These are phyloP conservation scores for Zeus faber DNA, from an alignment of 2,113 vertebrate genomes.

Conservation along the genomic window DNA sequence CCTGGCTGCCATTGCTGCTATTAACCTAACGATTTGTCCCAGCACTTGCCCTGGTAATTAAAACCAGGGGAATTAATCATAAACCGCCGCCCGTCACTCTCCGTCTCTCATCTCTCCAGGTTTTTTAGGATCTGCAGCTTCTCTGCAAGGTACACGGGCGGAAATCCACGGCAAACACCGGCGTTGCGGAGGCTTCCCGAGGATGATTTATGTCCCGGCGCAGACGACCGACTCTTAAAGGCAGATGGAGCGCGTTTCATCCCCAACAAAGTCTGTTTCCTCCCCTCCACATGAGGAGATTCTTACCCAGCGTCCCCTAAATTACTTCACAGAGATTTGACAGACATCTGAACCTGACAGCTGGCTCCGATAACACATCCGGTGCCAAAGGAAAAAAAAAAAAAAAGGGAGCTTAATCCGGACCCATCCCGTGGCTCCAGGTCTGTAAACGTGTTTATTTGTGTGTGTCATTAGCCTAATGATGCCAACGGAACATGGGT, in stretches of 20 bases:
- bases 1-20: constrained; percentile 44
- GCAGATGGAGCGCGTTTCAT: no score
- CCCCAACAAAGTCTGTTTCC: neutral
- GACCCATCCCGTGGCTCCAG: constrained; percentile 22
- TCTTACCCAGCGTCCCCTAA: neutral
- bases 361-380: constrained; percentile 12
- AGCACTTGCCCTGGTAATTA: constrained; percentile 59
- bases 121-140: constrained; percentile 22
- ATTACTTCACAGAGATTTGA: neutral
- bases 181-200: no score
- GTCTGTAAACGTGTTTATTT: constrained; percentile 36
- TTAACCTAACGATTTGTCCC: constrained; percentile 52
- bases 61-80: constrained; percentile 60
- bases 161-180: constrained; percentile 5
- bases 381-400: constrained; percentile 13
- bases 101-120: no score
- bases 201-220: no score
- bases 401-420: constrained; percentile 20
- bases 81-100: constrained; percentile 22
- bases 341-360: constrained; percentile 4
- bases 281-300: no score
- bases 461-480: constrained; percentile 34
- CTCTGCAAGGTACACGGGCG: constrained; percentile 3
- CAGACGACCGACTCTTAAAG: no score
- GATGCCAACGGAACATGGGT: constrained; percentile 22